Base-by-base conservation (phyloP, 2,113 vertebrate species). In the Ptilonorhynchus violaceus region DNA sequence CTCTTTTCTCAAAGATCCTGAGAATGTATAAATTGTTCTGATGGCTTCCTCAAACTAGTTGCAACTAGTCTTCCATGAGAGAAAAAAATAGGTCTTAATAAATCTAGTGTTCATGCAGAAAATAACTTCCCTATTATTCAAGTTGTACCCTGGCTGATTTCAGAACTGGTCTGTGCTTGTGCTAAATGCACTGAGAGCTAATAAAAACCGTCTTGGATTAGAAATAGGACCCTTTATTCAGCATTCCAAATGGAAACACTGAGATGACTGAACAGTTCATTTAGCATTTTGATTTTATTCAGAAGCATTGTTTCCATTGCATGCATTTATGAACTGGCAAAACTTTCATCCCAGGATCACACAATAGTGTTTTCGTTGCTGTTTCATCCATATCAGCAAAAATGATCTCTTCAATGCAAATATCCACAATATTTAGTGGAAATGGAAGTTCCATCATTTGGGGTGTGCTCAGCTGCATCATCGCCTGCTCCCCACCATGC, bases 321-420 rank as follows among this genome's bases (percentile, higher is more conserved):
- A 83, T 64, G 89, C 92, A 85, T 97, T 97, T 97, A 96, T 93
- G 96, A 97, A 93, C 96, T 96, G 96, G 37, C 93, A 97, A 96
- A 83, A 81, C 63, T 85, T 96, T 74, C 81, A 94, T 85, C 89
- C 85, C 44, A 37, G 66, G 80, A 21, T 73, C 92, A 83, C 70
- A 93, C 66, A 70, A 96, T n/a, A 18, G 75, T 83, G 73, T 87
- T 97, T 93, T 96, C 94, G 91, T 78, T 93, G 91, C 93, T 58
- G 13, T 67, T 97, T 95, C 92, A 95, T 87, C 91, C 79, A 68
- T 15, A 19, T 37, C 50, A 92, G 77, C 76, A 97, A 95, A 97
- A 97, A 95, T 60, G 83, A 93, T 95, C 86, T 95, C 92, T 79
- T 37, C 86, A 92, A 96, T 7, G 10, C 77, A 68, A 90, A 94